Conservation (phyloP, 2,797 vertebrate genomes). For the Phalanger gymnotis region DNA sequence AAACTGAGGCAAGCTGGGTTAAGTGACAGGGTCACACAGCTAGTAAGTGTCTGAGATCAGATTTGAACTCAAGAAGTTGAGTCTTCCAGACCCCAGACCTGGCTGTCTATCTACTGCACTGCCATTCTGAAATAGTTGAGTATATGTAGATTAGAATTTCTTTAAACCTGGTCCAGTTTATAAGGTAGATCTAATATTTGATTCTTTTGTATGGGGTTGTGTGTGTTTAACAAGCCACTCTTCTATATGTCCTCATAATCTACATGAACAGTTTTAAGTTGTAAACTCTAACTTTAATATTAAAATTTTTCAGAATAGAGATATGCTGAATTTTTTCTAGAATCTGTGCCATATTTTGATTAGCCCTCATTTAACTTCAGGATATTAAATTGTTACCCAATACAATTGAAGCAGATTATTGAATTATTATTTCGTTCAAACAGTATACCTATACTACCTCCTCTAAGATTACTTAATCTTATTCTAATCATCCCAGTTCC, state of each 20-base stretch:
- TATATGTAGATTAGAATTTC: neutral
- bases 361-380: conserved; percentile 7
- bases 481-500: neutral
- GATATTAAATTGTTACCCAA: neutral
- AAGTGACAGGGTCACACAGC: neutral
- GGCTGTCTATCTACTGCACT: neutral
- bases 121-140: neutral
- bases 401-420: conserved; percentile 15
- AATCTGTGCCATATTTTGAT: neutral
- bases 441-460: neutral
- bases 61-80: neutral
- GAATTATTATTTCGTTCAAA: conserved; percentile 43
- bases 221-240: conserved; percentile 12
- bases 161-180: neutral
- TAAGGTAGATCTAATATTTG: neutral
- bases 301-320: neutral
- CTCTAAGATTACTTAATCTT: neutral
- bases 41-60: neutral
- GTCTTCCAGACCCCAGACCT: neutral
- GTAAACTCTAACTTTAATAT: neutral
- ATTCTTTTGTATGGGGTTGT: neutral
- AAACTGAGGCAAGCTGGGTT: neutral
- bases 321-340: neutral
- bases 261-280: neutral
- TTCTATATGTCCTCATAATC: conserved; percentile 1